Evolutionary conservation across 2,797 vertebrate genomes (phyloP).

Genomic region (Pipistrellus kuhlii): DNA sequence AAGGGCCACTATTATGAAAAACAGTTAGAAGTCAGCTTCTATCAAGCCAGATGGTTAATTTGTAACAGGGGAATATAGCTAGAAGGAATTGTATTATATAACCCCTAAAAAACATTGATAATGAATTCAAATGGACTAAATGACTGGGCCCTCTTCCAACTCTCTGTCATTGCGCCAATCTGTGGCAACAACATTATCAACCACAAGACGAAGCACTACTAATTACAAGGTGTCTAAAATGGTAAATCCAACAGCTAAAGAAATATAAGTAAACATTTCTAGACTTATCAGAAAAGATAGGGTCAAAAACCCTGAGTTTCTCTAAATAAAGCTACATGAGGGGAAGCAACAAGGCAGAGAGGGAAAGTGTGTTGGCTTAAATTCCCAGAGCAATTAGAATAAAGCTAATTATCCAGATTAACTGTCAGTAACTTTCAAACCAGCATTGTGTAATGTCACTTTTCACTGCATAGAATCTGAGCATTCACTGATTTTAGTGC

Average conservation of each 20-base stretch:
- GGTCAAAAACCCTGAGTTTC: neutral
- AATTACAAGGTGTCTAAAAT: constrained; percentile 19
- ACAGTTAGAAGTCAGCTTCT: constrained; percentile 78
- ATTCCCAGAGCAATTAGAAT: constrained; percentile 54
- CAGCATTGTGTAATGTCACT: constrained; percentile 4
- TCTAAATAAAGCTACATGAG: constrained; percentile 11
- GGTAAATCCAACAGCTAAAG: constrained; percentile 13
- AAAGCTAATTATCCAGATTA: constrained; percentile 58
- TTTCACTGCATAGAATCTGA: neutral
- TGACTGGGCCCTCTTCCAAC: constrained; percentile 65
- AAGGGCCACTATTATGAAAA: constrained; percentile 74
- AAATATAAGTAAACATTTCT: constrained; percentile 12
- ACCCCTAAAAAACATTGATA: constrained; percentile 72
- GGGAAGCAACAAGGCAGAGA: neutral
- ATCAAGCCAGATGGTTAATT: constrained; percentile 84
- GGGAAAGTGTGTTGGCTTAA: neutral
- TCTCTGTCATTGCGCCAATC: constrained; percentile 49
- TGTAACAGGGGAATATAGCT: constrained; percentile 67
- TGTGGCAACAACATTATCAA: constrained; percentile 57
- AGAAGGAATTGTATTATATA: constrained; percentile 73
- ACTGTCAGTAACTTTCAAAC: constrained; percentile 47
- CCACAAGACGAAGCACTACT: constrained; percentile 36
- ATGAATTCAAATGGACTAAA: constrained; percentile 75
- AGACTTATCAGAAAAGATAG: neutral
- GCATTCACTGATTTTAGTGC: neutral